Evolutionary conservation across 2,113 vertebrate species (phyloP).

Genomic region (Donacobius atricapilla): DNA sequence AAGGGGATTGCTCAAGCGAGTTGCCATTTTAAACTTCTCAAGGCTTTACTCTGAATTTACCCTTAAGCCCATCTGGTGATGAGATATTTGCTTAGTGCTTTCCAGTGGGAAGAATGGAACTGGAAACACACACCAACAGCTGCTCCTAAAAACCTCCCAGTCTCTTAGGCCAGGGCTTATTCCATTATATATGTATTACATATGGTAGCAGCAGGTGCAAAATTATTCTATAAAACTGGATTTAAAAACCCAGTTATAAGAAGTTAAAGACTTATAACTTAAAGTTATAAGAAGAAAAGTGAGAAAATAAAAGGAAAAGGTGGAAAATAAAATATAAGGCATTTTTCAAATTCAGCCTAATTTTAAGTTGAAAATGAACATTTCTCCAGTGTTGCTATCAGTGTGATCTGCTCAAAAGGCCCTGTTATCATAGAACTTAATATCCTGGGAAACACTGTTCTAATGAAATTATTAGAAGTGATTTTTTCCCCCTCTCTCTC

Average conservation of each 20-base stretch:
- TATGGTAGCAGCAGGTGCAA: background rate
- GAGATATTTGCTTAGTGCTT: background rate
- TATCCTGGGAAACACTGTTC: background rate
- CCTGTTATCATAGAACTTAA: background rate
- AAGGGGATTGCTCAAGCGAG: background rate
- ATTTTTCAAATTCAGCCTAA: background rate
- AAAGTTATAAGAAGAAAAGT: background rate
- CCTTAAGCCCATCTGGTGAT: background rate
- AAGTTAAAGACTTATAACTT: too few relatives aligned
- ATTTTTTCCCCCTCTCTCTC: accelerated
- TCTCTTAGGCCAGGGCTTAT: background rate
- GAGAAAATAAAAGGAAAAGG: background rate
- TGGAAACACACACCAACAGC: background rate
- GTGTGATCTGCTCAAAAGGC: background rate
- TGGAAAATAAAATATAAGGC: background rate
- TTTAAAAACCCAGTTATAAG: background rate
- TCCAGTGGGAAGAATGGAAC: background rate
- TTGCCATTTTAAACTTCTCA: background rate
- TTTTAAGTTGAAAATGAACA: background rate
- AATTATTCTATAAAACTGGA: background rate
- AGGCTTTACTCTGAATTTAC: background rate
- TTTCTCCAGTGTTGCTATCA: background rate
- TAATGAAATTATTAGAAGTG: background rate
- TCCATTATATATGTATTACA: background rate
- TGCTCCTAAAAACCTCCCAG: background rate